Evolutionary conservation across 2,113 vertebrate genomes (phyloP), one percentile per base, ranked within the genome.

Genomic region (Lethenteron reissneri): DNA sequence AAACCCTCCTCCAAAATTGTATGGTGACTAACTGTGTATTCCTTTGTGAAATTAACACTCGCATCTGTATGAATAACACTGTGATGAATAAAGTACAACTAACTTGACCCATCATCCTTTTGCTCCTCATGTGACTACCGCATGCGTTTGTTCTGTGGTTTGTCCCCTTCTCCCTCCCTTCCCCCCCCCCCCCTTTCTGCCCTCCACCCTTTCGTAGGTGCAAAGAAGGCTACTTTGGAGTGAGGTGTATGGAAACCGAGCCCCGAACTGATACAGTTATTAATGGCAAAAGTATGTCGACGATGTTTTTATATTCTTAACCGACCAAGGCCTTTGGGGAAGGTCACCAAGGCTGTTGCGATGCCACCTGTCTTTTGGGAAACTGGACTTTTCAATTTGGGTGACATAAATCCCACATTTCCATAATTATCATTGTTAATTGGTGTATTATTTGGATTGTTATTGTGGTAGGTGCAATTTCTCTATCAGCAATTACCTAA

Each of bases 171-270:
- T 84, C 83, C 83, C 83, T 85, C 86, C 88, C 83, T 11, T 11
- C 64, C 84, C 90, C 94, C 86, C 84, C 83, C 83, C 83, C 85
- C 86, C 88, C 83, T 11, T 68, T 25, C 41, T 41, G 41, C 41
- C 41, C 41, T 41, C 41, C 41, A 41, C 41, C 41, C 41, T 41
- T 41, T 68, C 25, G 25, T 68, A 97, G 92, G 89, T 97, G 92
- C 89, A 87, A 83, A 79, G 83, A 83, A 1, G 89, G 88, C 89
- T 96, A 88, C 90, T 92, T 85, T 83, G 92, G 91, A 85, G 86
- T 81, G 76, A 89, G 92, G 81, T 97, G 92, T 88, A 88, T 88
- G 85, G 83, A 90, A 86, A 89, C 88, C 80, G 87, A 89, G 83
- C 91, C 92, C 77, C 64, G 64, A 68, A 68, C 64, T 68, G 64